Conservation (phyloP, 1,140 invertebrate species). For the Alviniconcha marisindica region DNA sequence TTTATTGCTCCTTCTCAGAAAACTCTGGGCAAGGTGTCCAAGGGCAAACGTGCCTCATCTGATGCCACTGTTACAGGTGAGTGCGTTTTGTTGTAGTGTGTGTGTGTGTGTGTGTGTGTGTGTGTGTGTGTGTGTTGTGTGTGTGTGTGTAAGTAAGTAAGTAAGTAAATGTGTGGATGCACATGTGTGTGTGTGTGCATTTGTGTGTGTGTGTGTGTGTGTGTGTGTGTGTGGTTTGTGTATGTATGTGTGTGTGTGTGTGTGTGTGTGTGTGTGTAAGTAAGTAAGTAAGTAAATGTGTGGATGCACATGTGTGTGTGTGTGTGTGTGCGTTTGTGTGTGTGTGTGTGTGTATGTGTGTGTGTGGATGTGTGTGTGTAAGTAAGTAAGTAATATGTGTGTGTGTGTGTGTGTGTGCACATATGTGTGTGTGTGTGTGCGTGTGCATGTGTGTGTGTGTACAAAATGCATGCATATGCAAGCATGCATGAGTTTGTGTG, state of each 20-base stretch:
- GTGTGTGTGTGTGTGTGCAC: too few species aligned
- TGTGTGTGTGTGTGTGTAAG: too few species aligned
- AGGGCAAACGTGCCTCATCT: background rate
- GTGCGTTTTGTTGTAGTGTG: slow-evolving; percentile 1
- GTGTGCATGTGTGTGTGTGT: too few species aligned
- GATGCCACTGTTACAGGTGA: background rate
- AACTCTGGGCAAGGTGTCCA: slow-evolving; percentile 4
- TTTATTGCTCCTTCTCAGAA: slow-evolving; percentile 43
- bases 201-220: background rate
- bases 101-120: background rate
- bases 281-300: too few species aligned
- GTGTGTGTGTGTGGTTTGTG: background rate
- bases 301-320: background rate
- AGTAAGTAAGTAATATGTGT: too few species aligned
- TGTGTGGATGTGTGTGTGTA: too few species aligned
- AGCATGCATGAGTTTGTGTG: too few species aligned
- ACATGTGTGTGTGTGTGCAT: background rate
- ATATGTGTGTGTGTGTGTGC: too few species aligned
- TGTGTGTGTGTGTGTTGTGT: background rate
- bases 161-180: background rate
- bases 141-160: too few species aligned
- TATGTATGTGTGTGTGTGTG: background rate
- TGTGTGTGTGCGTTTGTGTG: background rate
- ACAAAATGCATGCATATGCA: background rate
- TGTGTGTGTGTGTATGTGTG: too few species aligned